phyloP scores from a whole-genome alignment of 2,888 invertebrate species.

The Pinctada fucata region DNA sequence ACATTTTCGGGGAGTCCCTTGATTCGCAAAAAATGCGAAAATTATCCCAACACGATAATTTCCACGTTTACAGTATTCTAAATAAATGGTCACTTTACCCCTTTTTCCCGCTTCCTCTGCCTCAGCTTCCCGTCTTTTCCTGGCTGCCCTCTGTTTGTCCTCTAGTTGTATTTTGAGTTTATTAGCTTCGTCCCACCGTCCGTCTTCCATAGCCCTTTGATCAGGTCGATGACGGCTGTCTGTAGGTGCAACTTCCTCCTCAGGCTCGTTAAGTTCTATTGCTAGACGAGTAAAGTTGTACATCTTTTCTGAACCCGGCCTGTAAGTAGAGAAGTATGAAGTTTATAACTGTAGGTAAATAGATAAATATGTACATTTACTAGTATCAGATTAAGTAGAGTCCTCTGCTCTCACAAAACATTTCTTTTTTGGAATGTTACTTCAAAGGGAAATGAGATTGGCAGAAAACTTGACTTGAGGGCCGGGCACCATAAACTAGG shows the following conservation, averaged over 20 bases:
- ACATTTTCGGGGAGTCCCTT: no score
- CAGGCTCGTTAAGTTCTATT: slow-evolving; percentile 96
- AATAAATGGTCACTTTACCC: slow-evolving; percentile 54
- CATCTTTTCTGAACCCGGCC: slow-evolving; percentile 84
- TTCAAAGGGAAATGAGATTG: no score
- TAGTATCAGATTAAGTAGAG: no score
- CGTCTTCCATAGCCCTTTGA: slow-evolving; percentile 91
- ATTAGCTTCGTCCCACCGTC: slow-evolving; percentile 81
- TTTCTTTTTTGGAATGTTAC: not conserved
- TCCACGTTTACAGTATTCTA: no score
- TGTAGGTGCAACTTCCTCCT: slow-evolving; percentile 94
- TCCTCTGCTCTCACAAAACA: no score
- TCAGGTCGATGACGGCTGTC: slow-evolving; percentile 95
- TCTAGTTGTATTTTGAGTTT: slow-evolving; percentile 92
- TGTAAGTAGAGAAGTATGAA: slow-evolving; percentile 64
- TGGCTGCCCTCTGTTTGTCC: slow-evolving; percentile 93
- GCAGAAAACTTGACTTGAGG: no score
- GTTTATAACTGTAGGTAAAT: not conserved
- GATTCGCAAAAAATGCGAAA: no score
- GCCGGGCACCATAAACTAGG: no score
- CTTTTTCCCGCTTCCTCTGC: slow-evolving; percentile 66
- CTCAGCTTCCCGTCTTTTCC: slow-evolving; percentile 86
- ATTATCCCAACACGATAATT: no score
- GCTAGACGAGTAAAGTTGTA: slow-evolving; percentile 96
- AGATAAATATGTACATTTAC: no score